phyloP scores from a whole-genome alignment of 2,113 vertebrate genomes.

The Suncus etruscus region DNA sequence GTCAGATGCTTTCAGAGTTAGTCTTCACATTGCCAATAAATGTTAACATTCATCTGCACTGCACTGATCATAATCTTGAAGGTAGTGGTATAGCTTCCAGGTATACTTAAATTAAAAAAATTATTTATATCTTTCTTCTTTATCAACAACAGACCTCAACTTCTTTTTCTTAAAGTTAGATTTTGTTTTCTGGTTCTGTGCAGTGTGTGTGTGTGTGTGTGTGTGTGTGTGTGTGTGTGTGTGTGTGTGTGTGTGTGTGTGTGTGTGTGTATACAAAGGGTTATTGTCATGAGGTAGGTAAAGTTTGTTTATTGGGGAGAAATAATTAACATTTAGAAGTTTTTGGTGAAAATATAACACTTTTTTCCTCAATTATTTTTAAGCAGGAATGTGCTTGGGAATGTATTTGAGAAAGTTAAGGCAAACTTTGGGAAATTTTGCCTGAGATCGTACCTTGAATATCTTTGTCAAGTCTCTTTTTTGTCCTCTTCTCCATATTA shows the following conservation, averaged over 20 bases:
- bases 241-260: too few species aligned
- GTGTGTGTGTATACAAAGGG: too few species aligned
- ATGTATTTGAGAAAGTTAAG: neutral
- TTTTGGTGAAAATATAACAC: neutral
- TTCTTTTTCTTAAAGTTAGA: neutral
- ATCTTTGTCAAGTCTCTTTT: conserved; percentile 6
- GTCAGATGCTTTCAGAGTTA: neutral
- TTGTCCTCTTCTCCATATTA: neutral
- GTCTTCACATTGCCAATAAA: neutral
- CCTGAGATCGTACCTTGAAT: neutral
- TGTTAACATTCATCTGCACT: too few species aligned
- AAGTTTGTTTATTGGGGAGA: too few species aligned
- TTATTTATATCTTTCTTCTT: neutral
- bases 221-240: too few species aligned
- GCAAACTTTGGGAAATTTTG: conserved; percentile 26
- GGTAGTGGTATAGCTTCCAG: neutral
- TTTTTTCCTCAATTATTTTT: conserved; percentile 37
- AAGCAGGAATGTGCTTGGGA: neutral
- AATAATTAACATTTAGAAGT: neutral
- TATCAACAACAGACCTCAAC: neutral
- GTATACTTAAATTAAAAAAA: neutral
- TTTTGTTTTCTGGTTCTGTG: neutral
- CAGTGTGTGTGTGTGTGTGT: neutral
- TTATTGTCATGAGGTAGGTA: too few species aligned
- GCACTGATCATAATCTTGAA: neutral